phyloP scores from a whole-genome alignment of 2,888 invertebrate species.

The Drosophila mimica region DNA sequence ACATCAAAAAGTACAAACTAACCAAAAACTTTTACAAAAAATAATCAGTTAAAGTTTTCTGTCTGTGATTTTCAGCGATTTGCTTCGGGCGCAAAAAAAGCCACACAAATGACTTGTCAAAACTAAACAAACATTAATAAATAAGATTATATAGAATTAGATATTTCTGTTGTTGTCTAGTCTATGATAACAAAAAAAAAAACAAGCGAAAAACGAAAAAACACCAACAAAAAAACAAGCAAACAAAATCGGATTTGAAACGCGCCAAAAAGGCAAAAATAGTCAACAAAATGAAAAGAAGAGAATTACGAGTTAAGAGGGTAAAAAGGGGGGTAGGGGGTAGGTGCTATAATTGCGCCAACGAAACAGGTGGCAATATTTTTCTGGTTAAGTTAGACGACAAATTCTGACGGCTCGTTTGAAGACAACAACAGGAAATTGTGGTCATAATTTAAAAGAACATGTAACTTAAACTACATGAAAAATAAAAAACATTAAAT shows the following conservation, averaged over 20 bases:
- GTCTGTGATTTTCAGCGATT: slow-evolving; percentile 6
- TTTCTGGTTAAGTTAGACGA: background rate
- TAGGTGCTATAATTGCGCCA: slow-evolving; percentile 43
- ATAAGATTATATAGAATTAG: slow-evolving; percentile 25
- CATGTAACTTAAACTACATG: slow-evolving; percentile 15
- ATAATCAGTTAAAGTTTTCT: background rate
- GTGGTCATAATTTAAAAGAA: slow-evolving; percentile 25
- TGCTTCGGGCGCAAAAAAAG: background rate
- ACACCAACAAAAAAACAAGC: background rate
- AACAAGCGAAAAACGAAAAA: background rate
- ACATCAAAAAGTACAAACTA: background rate
- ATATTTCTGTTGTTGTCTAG: slow-evolving; percentile 14
- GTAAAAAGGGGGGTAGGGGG: background rate
- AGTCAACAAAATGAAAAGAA: slow-evolving; percentile 33
- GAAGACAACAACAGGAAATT: slow-evolving; percentile 44
- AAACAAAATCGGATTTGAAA: slow-evolving; percentile 47
- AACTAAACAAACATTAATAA: slow-evolving; percentile 25
- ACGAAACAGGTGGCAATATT: slow-evolving; percentile 32
- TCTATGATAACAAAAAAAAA: background rate
- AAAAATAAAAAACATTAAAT: slow-evolving; percentile 31
- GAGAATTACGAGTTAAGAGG: slow-evolving; percentile 33
- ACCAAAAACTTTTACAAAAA: background rate
- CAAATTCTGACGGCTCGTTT: slow-evolving; percentile 35
- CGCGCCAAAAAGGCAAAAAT: slow-evolving; percentile 46
- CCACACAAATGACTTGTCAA: slow-evolving; percentile 36